A percentile compares a stretch with the other conserved stretches of the same genome.
Evolutionary conservation across 2,888 invertebrate genomes (phyloP).

Genomic region (Hypsopygia costalis): DNA sequence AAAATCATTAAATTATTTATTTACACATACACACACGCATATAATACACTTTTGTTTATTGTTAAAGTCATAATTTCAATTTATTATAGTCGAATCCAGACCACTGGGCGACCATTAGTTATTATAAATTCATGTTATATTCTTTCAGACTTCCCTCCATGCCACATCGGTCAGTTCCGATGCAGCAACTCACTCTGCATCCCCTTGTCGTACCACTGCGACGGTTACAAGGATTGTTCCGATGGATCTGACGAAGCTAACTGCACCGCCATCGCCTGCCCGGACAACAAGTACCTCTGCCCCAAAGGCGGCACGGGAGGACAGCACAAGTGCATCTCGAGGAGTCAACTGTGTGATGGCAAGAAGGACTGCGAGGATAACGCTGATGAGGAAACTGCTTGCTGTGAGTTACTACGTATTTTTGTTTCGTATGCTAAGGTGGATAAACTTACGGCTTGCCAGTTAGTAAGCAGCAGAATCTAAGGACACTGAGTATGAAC

Average conservation of each 20-base stretch:
- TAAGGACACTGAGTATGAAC: too few relatives aligned
- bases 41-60: too few relatives aligned
- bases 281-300: conserved; percentile 95
- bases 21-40: too few relatives aligned
- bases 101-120: too few relatives aligned
- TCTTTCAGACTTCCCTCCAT: conserved; percentile 90
- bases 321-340: conserved; percentile 92
- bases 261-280: conserved; percentile 93
- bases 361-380: conserved; percentile 95
- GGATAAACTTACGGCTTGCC: too few relatives aligned
- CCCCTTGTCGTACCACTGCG: conserved; percentile 91
- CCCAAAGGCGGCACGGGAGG: conserved; percentile 85
- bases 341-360: conserved; percentile 93
- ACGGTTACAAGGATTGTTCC: conserved; percentile 93
- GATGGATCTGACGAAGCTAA: conserved; percentile 95
- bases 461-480: too few relatives aligned
- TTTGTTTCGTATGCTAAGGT: too few relatives aligned
- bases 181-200: conserved; percentile 97
- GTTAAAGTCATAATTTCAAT: too few relatives aligned
- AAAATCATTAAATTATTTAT: too few relatives aligned
- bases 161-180: conserved; percentile 94
- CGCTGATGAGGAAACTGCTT: conserved; percentile 93
- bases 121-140: too few relatives aligned
- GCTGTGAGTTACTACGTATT: conserved; percentile 91
- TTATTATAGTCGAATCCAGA: too few relatives aligned